These are phyloP conservation scores for Spodoptera litura DNA, from an alignment of 1,140 invertebrate genomes.

Conservation along the genomic window DNA sequence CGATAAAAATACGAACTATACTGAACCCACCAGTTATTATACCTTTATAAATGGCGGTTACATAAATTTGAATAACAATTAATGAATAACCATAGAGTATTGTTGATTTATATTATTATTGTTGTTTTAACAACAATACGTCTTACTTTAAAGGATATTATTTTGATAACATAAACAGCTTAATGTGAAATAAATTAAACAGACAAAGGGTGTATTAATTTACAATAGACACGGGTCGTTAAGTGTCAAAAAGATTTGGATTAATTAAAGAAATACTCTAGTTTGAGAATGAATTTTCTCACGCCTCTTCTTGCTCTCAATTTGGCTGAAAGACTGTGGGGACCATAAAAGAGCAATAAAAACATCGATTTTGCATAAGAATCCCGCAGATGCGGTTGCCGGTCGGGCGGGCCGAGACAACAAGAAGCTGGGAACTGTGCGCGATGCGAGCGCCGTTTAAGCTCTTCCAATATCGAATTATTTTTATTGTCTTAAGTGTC, in stretches of 20 bases:
- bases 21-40: no score
- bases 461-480: conserved; percentile 26
- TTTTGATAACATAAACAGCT: no score
- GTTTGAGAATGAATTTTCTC: conserved; percentile 66
- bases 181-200: no score
- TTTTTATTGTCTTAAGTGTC: conserved; percentile 41
- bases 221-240: conserved; percentile 51
- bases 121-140: no score
- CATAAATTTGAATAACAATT: no score
- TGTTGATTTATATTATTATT: no score
- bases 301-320: conserved; percentile 68
- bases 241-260: conserved; percentile 62
- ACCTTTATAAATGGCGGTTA: no score
- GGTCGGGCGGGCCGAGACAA: conserved; percentile 1
- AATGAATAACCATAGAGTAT: no score
- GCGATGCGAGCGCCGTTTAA: conserved; percentile 35
- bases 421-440: conserved; percentile 25
- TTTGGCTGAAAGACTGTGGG: conserved; percentile 65
- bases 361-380: conserved; percentile 72
- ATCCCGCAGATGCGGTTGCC: conserved; percentile 57
- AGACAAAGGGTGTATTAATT: conserved; percentile 14
- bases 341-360: conserved; percentile 69
- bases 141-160: no score
- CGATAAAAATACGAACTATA: no score
- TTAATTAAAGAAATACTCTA: conserved; percentile 77